These are phyloP conservation scores for Hylomyscus alleni DNA, from an alignment of 2,797 vertebrate species.

Conservation along the genomic window DNA sequence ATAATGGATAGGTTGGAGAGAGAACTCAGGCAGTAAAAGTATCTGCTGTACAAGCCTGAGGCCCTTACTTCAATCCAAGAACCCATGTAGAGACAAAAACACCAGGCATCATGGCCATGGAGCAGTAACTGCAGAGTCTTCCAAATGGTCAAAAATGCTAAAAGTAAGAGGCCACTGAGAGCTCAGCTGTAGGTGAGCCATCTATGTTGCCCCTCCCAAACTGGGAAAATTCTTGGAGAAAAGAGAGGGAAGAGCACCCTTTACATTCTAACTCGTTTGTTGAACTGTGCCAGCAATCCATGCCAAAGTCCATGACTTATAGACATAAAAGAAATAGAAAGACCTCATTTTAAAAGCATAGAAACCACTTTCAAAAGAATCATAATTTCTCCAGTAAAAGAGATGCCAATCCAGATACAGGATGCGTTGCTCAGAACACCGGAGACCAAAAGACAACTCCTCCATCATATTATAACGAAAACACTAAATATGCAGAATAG, in stretches of 20 bases:
- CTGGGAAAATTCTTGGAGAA: background rate
- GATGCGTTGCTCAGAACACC: background rate
- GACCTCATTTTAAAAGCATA: background rate
- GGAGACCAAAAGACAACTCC: too few relatives aligned
- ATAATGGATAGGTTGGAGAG: background rate
- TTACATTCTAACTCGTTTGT: background rate
- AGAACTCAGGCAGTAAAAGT: background rate
- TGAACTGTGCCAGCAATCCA: background rate
- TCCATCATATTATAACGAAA: background rate
- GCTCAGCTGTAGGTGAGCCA: background rate
- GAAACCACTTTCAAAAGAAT: background rate
- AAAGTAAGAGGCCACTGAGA: background rate
- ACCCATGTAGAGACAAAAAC: background rate
- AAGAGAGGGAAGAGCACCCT: background rate
- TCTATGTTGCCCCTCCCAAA: background rate
- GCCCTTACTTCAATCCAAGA: background rate
- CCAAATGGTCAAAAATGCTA: background rate
- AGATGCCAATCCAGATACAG: background rate
- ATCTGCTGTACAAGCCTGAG: background rate
- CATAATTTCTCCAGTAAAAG: background rate
- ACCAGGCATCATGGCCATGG: background rate
- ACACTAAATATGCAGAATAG: background rate
- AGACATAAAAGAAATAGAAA: background rate
- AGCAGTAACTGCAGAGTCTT: background rate
- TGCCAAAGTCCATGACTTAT: background rate